Conservation (phyloP, 1,140 invertebrate species). For the Aleiodes sp. region DNA sequence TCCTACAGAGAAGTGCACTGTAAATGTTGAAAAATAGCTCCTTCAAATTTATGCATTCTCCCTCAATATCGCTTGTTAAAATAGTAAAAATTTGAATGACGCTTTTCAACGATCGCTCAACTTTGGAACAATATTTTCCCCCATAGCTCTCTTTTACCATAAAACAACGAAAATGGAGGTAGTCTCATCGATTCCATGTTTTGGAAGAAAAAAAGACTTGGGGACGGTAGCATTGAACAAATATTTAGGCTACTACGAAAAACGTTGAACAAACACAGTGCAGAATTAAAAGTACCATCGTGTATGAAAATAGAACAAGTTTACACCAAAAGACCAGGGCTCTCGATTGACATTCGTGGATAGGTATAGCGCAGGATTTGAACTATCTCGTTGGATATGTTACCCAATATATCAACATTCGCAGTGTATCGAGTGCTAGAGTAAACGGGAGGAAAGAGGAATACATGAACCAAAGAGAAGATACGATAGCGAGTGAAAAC, state of each 20-base stretch:
- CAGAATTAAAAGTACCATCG: background rate
- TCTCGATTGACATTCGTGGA: background rate
- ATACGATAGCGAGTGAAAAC: background rate
- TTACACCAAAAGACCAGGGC: background rate
- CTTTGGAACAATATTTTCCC: background rate
- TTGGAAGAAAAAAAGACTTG: background rate
- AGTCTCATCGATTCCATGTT: background rate
- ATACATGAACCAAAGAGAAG: background rate
- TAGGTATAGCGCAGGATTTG: background rate
- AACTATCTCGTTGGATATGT: background rate
- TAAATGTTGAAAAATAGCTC: background rate
- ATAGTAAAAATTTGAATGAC: background rate
- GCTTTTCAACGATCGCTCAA: background rate
- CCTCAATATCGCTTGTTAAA: background rate
- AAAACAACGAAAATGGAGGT: background rate
- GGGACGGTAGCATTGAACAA: constrained; percentile 1
- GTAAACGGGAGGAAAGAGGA: background rate
- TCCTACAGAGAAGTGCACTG: too few relatives aligned
- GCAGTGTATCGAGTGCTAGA: background rate
- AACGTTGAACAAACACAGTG: background rate
- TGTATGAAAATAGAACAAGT: constrained; percentile 4
- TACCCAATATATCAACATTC: constrained; percentile 1
- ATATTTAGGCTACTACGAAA: constrained; percentile 6
- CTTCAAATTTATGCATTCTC: background rate
- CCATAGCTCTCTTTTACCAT: background rate